Evolutionary conservation across 2,888 invertebrate species (phyloP).

Genomic region (Spodoptera exigua): DNA sequence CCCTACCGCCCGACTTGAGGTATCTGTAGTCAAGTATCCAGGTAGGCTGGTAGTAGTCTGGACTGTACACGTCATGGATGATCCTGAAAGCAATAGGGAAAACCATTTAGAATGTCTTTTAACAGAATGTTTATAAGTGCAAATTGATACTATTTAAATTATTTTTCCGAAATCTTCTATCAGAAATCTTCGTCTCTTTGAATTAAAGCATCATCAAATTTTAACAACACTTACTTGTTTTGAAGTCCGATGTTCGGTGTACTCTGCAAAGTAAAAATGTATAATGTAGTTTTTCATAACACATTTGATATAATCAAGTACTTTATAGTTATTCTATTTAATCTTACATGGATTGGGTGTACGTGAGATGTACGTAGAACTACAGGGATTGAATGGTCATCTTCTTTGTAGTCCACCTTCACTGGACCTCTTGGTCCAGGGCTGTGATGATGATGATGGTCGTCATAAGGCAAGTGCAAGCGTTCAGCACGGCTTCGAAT

Average conservation of each 20-base stretch:
- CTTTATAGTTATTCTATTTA: background rate
- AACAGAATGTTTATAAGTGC: too few relatives aligned
- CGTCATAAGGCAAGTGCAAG: constrained; percentile 8
- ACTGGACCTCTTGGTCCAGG: constrained; percentile 15
- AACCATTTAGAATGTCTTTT: background rate
- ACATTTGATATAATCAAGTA: background rate
- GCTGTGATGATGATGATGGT: constrained; percentile 20
- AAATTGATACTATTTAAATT: too few relatives aligned
- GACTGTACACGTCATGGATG: constrained; percentile 74
- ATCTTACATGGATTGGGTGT: constrained; percentile 57
- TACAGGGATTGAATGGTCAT: constrained; percentile 55
- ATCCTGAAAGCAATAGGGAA: constrained; percentile 64
- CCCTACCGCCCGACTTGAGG: constrained; percentile 79
- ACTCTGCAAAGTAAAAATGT: constrained; percentile 57
- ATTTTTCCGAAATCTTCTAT: too few relatives aligned
- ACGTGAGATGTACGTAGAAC: constrained; percentile 59
- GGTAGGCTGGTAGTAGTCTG: constrained; percentile 78
- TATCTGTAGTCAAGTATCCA: constrained; percentile 81
- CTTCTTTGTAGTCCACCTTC: constrained; percentile 38
- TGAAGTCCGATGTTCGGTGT: constrained; percentile 65
- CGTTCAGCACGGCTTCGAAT: constrained; percentile 51
- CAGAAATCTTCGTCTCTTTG: too few relatives aligned
- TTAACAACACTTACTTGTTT: constrained; percentile 61
- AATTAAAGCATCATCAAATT: background rate
- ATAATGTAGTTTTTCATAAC: background rate